Evolutionary conservation across 1,140 invertebrate species (phyloP).

Genomic region (Calliopsis andreniformis): DNA sequence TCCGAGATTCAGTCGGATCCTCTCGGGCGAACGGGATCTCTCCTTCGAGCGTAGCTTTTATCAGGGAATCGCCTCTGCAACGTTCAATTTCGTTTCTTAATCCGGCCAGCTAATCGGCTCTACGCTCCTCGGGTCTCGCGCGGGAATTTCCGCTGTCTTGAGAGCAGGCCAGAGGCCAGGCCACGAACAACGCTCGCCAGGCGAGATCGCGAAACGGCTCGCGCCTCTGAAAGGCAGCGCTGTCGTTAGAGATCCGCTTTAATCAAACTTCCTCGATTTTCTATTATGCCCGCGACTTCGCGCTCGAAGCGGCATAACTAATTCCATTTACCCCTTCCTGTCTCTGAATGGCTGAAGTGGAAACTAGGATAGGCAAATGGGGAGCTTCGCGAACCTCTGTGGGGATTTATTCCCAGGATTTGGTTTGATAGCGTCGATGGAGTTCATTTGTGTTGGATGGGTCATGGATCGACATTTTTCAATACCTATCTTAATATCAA

Average conservation of each 20-base stretch:
- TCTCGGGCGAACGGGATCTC: background rate
- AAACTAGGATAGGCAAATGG: too few relatives aligned
- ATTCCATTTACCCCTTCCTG: conserved; percentile 66
- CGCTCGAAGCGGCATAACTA: conserved; percentile 66
- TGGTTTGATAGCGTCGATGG: too few relatives aligned
- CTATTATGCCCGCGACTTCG: conserved; percentile 74
- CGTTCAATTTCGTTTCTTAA: conserved; percentile 73
- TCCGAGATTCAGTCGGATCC: background rate
- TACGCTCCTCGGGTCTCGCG: conserved; percentile 60
- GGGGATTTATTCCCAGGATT: too few relatives aligned
- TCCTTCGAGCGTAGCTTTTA: conserved; percentile 16
- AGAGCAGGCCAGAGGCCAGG: conserved; percentile 18
- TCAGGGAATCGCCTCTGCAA: conserved; percentile 43
- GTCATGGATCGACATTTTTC: too few relatives aligned
- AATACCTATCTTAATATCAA: too few relatives aligned
- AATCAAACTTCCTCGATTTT: conserved; percentile 77
- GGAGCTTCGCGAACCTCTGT: too few relatives aligned
- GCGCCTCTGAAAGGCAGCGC: background rate
- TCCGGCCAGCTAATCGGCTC: conserved; percentile 71
- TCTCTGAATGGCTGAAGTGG: conserved; percentile 50
- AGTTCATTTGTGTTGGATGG: too few relatives aligned
- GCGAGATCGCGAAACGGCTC: conserved; percentile 25
- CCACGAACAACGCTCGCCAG: background rate
- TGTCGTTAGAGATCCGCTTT: conserved; percentile 59
- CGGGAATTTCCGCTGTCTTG: conserved; percentile 59